Percentiles rank a stretch among this genome's conserved stretches.
Evolutionary conservation across 2,797 vertebrate species (phyloP).

Genomic region (Hypotaenidia philippensis): DNA sequence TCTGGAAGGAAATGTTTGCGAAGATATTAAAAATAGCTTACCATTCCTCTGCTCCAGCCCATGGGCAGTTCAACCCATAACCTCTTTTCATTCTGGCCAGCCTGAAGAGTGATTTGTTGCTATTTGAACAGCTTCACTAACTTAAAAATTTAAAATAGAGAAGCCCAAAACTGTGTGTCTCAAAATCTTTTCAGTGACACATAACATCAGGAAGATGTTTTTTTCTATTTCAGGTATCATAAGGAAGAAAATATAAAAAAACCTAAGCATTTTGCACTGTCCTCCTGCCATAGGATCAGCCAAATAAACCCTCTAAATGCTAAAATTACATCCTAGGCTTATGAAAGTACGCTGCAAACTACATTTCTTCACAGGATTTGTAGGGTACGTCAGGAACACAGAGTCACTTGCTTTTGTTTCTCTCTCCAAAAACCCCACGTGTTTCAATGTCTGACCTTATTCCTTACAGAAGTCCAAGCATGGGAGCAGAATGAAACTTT

Average conservation of each 20-base stretch:
- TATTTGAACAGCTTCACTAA: neutral
- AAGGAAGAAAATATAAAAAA: neutral
- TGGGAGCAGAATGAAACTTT: neutral
- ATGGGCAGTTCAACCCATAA: neutral
- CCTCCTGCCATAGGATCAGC: neutral
- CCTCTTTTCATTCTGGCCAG: neutral
- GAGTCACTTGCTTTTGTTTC: accelerated
- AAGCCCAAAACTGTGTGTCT: neutral
- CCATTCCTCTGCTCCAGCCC: neutral
- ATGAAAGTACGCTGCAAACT: neutral
- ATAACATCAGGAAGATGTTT: neutral
- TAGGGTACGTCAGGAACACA: neutral
- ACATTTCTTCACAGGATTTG: neutral
- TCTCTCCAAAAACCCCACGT: accelerated
- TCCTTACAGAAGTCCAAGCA: neutral
- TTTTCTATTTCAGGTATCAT: neutral
- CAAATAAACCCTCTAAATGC: neutral
- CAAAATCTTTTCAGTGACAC: neutral
- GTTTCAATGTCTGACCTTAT: neutral
- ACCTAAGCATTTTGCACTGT: neutral
- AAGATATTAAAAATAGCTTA: constrained; percentile 7
- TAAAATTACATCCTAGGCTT: neutral
- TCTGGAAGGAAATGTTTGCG: neutral
- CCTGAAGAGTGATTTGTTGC: neutral
- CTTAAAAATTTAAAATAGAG: neutral